Conservation (phyloP, 1,140 invertebrate genomes). For the Drosophila subpulchrella region DNA sequence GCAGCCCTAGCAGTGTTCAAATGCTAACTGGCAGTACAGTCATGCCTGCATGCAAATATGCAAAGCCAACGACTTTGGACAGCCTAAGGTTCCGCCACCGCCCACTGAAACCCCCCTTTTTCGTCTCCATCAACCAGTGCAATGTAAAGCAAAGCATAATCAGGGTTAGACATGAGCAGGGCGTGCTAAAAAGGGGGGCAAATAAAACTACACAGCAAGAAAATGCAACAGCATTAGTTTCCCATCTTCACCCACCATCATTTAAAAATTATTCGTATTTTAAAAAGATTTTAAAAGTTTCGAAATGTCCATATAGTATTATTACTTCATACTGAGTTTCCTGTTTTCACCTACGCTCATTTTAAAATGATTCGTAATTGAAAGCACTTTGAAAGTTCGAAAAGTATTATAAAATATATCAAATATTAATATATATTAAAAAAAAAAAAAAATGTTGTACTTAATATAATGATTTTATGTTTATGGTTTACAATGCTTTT, state of each 20-base stretch:
- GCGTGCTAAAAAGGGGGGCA: background rate
- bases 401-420: too few species aligned
- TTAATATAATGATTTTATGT: too few species aligned
- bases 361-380: too few species aligned
- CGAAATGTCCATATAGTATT: too few species aligned
- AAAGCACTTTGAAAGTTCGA: too few species aligned
- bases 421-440: too few species aligned
- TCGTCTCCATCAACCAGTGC: background rate
- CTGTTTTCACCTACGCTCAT: background rate
- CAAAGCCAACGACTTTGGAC: constrained; percentile 13
- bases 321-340: too few species aligned
- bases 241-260: background rate
- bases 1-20: constrained; percentile 23
- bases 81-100: constrained; percentile 28
- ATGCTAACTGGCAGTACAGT: constrained; percentile 7
- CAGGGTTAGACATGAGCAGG: constrained; percentile 17
- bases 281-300: too few species aligned
- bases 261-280: too few species aligned
- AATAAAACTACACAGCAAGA: constrained; percentile 6
- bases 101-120: background rate
- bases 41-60: constrained; percentile 24
- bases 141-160: constrained; percentile 29
- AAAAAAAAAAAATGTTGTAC: too few species aligned
- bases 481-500: too few species aligned
- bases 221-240: background rate